Conservation (phyloP, 1,140 invertebrate species). For the Trichoplusia ni region DNA sequence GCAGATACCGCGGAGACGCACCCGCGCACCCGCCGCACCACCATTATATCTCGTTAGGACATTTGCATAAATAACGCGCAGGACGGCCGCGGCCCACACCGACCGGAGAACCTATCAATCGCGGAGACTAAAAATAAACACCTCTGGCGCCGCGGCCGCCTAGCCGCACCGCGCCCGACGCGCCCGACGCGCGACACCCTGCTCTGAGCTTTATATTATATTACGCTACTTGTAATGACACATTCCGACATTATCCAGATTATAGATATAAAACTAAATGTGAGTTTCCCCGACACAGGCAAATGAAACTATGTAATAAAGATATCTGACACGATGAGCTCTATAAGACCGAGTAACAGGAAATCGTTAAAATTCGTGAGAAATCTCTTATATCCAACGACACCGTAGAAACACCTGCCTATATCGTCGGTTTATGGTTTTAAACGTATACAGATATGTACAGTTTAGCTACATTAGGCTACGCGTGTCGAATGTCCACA, state of each 20-base stretch:
- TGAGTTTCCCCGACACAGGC: constrained; percentile 56
- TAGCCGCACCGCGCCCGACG: constrained; percentile 37
- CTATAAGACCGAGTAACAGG: constrained; percentile 68
- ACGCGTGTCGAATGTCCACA: constrained; percentile 57
- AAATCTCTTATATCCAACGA: constrained; percentile 59
- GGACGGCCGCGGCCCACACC: constrained; percentile 61
- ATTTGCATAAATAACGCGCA: constrained; percentile 79
- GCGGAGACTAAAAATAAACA: constrained; percentile 70
- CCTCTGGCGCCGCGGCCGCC: constrained; percentile 50
- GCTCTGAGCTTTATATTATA: constrained; percentile 47
- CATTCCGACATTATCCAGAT: constrained; percentile 58
- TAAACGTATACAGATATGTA: constrained; percentile 20
- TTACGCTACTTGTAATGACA: constrained; percentile 58
- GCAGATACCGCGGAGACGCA: constrained; percentile 59
- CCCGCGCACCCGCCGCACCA: constrained; percentile 53
- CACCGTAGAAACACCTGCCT: constrained; percentile 51
- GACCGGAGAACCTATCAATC: constrained; percentile 70
- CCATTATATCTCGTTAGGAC: constrained; percentile 79
- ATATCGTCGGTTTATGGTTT: constrained; percentile 40
- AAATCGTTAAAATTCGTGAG: constrained; percentile 78
- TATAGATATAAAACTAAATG: constrained; percentile 57
- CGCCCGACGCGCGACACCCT: constrained; percentile 27
- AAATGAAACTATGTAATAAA: constrained; percentile 68
- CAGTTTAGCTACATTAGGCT: constrained; percentile 33
- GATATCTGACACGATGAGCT: constrained; percentile 60